A percentile compares a stretch with the other conserved stretches of the same genome.
phyloP scores from a whole-genome alignment of 1,140 invertebrate genomes.

The Leptestheria dahalacensis region DNA sequence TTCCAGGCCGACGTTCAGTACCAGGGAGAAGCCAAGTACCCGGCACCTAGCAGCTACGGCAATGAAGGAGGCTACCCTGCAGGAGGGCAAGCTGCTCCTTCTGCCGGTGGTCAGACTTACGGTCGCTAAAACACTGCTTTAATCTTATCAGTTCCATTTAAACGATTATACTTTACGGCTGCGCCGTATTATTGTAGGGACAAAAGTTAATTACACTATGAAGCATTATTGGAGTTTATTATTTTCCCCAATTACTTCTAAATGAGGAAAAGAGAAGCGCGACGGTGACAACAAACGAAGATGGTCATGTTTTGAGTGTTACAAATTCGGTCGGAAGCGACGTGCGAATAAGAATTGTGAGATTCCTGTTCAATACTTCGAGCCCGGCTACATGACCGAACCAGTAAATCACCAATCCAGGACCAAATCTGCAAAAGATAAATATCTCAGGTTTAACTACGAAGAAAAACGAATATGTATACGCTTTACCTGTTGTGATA shows the following conservation, averaged over 20 bases:
- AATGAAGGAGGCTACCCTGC: background rate
- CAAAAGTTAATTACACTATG: no score
- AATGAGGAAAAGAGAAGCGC: no score
- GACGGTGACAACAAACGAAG: no score
- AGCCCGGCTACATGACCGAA: slow-evolving; percentile 74
- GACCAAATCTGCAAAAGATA: slow-evolving; percentile 54
- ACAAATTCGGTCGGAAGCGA: background rate
- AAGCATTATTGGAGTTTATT: no score
- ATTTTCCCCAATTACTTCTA: no score
- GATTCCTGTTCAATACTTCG: slow-evolving; percentile 38
- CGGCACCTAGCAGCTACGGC: slow-evolving; percentile 1
- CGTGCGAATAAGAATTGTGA: slow-evolving; percentile 39
- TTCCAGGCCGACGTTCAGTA: slow-evolving; percentile 22
- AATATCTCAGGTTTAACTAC: slow-evolving; percentile 1
- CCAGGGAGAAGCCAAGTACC: slow-evolving; percentile 16
- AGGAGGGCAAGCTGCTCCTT: background rate
- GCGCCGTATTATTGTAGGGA: no score
- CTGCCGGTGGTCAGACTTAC: no score
- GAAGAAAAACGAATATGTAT: slow-evolving; percentile 3
- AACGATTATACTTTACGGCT: no score
- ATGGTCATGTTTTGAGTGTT: background rate
- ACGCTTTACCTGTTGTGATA: slow-evolving; percentile 68
- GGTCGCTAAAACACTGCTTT: no score
- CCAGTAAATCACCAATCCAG: slow-evolving; percentile 91
- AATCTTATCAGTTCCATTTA: no score